Percentiles rank a stretch among this genome's conserved stretches.
Conservation (phyloP, 2,113 vertebrate genomes). For the Mohoua ochrocephala region DNA sequence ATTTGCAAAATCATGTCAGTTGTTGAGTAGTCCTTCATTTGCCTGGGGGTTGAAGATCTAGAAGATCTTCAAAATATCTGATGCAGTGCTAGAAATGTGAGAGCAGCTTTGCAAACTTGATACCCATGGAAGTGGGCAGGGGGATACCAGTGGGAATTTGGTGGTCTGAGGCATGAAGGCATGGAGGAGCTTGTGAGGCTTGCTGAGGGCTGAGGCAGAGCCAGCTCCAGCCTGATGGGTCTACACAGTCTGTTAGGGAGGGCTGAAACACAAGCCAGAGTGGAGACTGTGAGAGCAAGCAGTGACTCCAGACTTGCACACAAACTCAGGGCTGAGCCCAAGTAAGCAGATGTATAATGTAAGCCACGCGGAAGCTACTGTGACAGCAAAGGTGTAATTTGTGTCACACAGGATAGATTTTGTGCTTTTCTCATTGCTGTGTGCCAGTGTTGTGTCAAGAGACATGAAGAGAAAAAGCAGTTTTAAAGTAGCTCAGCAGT, state of each 20-base stretch:
- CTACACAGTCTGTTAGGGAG: not conserved
- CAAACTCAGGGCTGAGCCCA: not conserved
- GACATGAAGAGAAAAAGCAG: not conserved
- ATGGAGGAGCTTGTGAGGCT: not conserved
- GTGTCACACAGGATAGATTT: not conserved
- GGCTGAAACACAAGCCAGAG: not conserved
- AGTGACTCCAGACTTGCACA: accelerated
- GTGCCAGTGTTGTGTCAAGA: not conserved
- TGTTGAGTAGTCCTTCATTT: not conserved
- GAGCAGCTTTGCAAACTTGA: not conserved
- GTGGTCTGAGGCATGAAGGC: not conserved
- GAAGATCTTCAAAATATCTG: not conserved
- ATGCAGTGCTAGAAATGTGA: not conserved
- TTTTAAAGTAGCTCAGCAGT: not conserved
- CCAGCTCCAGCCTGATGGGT: accelerated
- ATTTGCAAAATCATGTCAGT: not conserved
- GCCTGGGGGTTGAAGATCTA: not conserved
- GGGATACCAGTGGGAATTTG: not conserved
- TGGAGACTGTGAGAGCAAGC: not conserved
- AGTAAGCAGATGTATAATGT: not conserved
- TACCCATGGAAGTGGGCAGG: not conserved
- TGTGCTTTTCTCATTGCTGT: not conserved
- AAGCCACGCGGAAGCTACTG: not conserved
- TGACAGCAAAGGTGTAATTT: not conserved
- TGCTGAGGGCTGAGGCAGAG: not conserved